Base-by-base conservation (phyloP, 2,888 invertebrate species). In the Aphrophora alni region DNA sequence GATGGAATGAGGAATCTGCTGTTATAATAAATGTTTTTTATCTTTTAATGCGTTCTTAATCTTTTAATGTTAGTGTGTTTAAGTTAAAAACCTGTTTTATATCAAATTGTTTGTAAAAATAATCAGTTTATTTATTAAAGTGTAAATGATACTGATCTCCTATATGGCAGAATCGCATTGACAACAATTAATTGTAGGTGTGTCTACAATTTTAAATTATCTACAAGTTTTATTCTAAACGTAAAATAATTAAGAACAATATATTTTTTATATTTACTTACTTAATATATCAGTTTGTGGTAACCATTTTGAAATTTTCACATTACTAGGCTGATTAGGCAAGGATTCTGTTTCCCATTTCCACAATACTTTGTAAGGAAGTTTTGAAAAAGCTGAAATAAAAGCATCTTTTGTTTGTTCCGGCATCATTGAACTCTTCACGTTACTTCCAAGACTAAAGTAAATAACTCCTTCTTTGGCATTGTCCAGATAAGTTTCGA, bases 281-380 rank as follows among this genome's bases (percentile, higher is more conserved):
- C 96, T 93, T 80, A 96, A 89, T 86, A 96, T 90, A 86, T 95
- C 94, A 85, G 93, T 92, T 86, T 96, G 96, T 0, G 96, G 95
- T 84, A 93, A 87, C 94, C 94, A 95, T 81, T 90, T 90, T 70
- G 89, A 89, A 7, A 91, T 87, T 87, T 91, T 90, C 10, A 95
- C 88, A 87, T 95, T 94, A 77, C 90, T 88, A 27, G 92, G 91
- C 83, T 93, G 89, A 38, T 89, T 88, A 0, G 89, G 88, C 83
- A 92, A 86, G 7, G 90, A 88, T 28, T 92, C 91, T 75, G 90
- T 90, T 86, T 95, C 95, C 93, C 93, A 95, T 89, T 94, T 95
- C 95, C 95, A 95, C 71, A 96, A 89, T 44, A 95, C 91, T 82
- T 92, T 91, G 83, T 94, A 91, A 0, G 93, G 92, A 24, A 95